These are phyloP conservation scores for Tethea ocularis DNA, from an alignment of 2,888 invertebrate species.

Conservation along the genomic window DNA sequence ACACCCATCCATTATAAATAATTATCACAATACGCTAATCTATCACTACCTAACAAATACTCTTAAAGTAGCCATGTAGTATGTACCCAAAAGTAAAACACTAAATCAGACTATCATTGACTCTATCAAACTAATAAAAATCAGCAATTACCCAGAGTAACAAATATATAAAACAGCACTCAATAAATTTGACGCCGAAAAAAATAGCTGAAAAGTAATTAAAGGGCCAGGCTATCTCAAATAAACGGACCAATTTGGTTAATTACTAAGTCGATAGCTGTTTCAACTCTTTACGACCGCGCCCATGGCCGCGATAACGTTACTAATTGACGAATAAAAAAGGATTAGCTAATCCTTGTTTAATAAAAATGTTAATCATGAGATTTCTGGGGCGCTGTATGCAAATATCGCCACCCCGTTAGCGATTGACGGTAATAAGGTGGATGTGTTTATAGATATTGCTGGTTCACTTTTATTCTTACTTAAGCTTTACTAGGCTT, in stretches of 20 bases:
- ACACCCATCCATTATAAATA: no score
- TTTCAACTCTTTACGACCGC: conserved; percentile 81
- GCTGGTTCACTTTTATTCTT: no score
- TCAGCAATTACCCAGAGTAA: conserved; percentile 31
- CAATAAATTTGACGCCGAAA: conserved; percentile 48
- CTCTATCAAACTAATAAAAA: conserved; percentile 13
- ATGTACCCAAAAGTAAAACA: no score
- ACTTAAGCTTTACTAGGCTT: no score
- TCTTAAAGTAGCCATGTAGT: no score
- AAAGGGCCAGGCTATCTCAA: conserved; percentile 59
- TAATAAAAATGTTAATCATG: conserved; percentile 84
- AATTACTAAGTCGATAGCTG: conserved; percentile 74
- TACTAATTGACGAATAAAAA: conserved; percentile 83
- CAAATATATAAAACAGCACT: conserved; percentile 51
- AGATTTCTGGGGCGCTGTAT: conserved; percentile 72
- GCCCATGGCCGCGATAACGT: conserved; percentile 71
- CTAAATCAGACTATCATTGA: no score
- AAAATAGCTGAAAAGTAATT: conserved; percentile 55
- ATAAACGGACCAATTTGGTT: conserved; percentile 66
- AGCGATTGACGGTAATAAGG: conserved; percentile 50
- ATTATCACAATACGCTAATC: no score
- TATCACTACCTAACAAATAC: no score
- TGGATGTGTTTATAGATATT: background rate
- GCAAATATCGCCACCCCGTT: conserved; percentile 72
- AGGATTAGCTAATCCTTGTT: conserved; percentile 81